Evolutionary conservation across 2,888 invertebrate species (phyloP).

Genomic region (Eurois occulta): DNA sequence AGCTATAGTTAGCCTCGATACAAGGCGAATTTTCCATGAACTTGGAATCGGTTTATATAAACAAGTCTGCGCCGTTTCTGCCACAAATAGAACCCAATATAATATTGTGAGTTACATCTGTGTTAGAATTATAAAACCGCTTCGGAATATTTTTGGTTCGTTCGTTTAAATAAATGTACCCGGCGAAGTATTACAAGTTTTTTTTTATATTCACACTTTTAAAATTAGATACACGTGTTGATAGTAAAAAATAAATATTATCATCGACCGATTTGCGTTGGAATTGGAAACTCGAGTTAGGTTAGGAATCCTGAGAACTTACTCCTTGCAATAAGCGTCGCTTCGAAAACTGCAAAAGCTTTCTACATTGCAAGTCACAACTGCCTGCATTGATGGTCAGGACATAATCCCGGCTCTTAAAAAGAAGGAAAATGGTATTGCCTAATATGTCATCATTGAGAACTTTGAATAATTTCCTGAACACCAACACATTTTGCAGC

Average conservation of each 20-base stretch:
- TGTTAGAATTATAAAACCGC: slow-evolving; percentile 16
- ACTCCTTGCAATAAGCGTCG: neutral
- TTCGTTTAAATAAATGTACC: neutral
- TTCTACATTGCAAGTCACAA: neutral
- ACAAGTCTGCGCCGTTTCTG: slow-evolving; percentile 43
- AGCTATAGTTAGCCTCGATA: slow-evolving; percentile 14
- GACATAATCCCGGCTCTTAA: neutral
- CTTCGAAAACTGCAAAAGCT: neutral
- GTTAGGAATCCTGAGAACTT: neutral
- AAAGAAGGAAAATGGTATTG: neutral
- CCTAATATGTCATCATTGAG: neutral
- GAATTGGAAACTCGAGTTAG: neutral
- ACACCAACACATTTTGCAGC: neutral
- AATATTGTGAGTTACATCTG: slow-evolving; percentile 30
- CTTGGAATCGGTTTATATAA: slow-evolving; percentile 55
- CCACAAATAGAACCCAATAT: slow-evolving; percentile 50
- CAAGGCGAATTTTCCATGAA: slow-evolving; percentile 55
- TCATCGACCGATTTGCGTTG: neutral
- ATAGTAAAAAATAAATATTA: neutral
- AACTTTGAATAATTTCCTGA: neutral
- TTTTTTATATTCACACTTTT: neutral
- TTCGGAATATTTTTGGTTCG: neutral
- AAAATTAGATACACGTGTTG: neutral
- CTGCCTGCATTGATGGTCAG: neutral
- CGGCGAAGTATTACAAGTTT: neutral